phyloP scores from a whole-genome alignment of 1,140 invertebrate species.

The Papilio glaucus region DNA sequence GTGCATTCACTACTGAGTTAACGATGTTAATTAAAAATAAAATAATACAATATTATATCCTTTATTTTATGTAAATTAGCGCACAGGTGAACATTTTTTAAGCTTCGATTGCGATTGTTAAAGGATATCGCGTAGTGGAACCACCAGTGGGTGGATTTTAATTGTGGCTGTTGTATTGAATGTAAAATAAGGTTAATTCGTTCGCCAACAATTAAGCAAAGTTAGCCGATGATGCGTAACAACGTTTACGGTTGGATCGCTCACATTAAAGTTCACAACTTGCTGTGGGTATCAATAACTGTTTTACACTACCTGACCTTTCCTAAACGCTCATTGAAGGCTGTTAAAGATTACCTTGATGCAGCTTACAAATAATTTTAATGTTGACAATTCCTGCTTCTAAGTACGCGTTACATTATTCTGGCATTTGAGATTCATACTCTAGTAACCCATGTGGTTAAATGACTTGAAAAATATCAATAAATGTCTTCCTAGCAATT shows the following conservation, averaged over 20 bases:
- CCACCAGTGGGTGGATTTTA: conserved; percentile 28
- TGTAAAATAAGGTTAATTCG: conserved; percentile 42
- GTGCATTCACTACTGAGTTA: conserved; percentile 40
- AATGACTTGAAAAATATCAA: too few species aligned
- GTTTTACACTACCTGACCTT: conserved; percentile 54
- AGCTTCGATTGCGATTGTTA: conserved; percentile 4
- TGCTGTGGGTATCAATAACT: conserved; percentile 51
- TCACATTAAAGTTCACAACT: conserved; percentile 66
- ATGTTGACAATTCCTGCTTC: too few species aligned
- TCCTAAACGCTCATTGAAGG: conserved; percentile 42
- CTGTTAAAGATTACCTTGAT: not conserved
- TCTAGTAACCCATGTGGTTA: too few species aligned
- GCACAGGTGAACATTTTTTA: conserved; percentile 40
- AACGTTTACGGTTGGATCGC: conserved; percentile 55
- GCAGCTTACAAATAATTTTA: too few species aligned
- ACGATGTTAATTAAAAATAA: conserved; percentile 39
- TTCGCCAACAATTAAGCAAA: conserved; percentile 58
- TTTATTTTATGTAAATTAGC: conserved; percentile 42
- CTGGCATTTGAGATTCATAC: too few species aligned
- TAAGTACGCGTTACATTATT: too few species aligned
- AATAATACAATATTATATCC: conserved; percentile 12
- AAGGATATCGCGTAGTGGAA: not conserved
- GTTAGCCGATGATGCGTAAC: conserved; percentile 57
- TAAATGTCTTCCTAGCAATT: too few species aligned
- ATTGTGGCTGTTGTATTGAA: conserved; percentile 21